Evolutionary conservation across 2,888 invertebrate species (phyloP).

Genomic region (Diaperis boleti): DNA sequence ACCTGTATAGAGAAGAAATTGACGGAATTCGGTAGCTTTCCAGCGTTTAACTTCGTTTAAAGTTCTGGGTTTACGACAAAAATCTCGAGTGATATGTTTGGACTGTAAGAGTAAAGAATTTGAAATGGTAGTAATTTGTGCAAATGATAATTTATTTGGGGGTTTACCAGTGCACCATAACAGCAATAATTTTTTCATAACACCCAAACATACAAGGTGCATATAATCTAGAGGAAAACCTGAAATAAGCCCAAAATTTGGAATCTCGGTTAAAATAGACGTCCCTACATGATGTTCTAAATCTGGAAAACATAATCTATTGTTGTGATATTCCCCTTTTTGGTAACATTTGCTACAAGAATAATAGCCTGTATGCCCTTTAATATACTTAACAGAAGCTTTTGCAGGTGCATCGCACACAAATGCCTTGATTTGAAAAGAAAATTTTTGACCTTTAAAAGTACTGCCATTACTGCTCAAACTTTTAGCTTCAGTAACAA

Average conservation of each 20-base stretch:
- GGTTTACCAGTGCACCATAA: not conserved
- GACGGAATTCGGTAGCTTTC: slow-evolving; percentile 49
- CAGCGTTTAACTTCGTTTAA: slow-evolving; percentile 44
- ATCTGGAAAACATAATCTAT: slow-evolving; percentile 2
- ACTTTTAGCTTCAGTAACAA: not conserved
- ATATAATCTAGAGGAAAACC: slow-evolving; percentile 7
- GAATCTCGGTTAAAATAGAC: not conserved
- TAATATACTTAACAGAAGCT: not conserved
- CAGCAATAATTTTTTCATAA: not conserved
- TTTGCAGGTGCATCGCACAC: slow-evolving; percentile 2
- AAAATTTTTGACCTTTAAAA: not conserved
- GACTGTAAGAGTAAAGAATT: slow-evolving; percentile 1
- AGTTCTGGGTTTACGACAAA: slow-evolving; percentile 43
- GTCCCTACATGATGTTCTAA: not conserved
- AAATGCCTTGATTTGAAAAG: not conserved
- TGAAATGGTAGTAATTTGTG: not conserved
- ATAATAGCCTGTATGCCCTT: slow-evolving; percentile 1
- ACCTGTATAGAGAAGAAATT: slow-evolving; percentile 49
- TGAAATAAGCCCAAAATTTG: not conserved
- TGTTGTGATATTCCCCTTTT: not conserved
- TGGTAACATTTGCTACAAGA: not conserved
- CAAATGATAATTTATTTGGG: not conserved
- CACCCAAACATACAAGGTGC: slow-evolving; percentile 9
- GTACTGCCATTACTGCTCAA: too few relatives aligned
- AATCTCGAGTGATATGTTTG: slow-evolving; percentile 44